These are phyloP conservation scores for Silvanus unidentatus DNA, from an alignment of 2,888 invertebrate genomes.

Conservation along the genomic window DNA sequence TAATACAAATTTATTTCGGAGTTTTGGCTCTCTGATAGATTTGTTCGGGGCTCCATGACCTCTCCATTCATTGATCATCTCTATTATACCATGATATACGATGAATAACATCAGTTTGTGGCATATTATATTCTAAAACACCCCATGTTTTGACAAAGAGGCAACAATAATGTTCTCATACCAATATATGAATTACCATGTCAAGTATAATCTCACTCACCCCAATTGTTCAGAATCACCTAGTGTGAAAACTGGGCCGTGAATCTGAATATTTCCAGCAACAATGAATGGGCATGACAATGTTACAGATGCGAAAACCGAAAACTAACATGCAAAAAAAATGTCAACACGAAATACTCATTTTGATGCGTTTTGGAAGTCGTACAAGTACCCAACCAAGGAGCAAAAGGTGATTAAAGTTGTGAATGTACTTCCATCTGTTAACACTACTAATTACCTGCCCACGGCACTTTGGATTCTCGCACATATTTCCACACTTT, in stretches of 20 bases:
- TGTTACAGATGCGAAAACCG: too few species aligned
- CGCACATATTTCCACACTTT: slow-evolving; percentile 20
- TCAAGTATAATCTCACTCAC: slow-evolving; percentile 34
- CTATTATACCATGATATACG: too few species aligned
- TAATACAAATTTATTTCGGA: too few species aligned
- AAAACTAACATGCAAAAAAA: too few species aligned
- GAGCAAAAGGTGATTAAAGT: slow-evolving; percentile 11
- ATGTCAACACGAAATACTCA: too few species aligned
- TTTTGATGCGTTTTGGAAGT: too few species aligned
- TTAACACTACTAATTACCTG: slow-evolving; percentile 35
- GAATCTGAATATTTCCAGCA: slow-evolving; percentile 11
- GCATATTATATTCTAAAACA: slow-evolving; percentile 16
- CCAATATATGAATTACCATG: slow-evolving; percentile 36
- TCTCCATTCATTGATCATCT: too few species aligned
- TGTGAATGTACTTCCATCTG: slow-evolving; percentile 30
- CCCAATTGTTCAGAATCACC: slow-evolving; percentile 35
- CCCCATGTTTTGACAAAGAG: slow-evolving; percentile 31
- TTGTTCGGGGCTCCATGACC: too few species aligned
- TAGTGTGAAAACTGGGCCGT: slow-evolving; percentile 35
- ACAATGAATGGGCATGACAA: neutral
- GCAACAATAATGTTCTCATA: slow-evolving; percentile 35
- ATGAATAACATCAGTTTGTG: too few species aligned
- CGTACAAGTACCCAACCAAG: too few species aligned
- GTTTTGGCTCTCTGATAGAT: too few species aligned
- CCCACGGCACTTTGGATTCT: slow-evolving; percentile 26